These are phyloP conservation scores for Crocodylus rhombifer DNA, from an alignment of 2,797 vertebrate genomes.

Conservation along the genomic window DNA sequence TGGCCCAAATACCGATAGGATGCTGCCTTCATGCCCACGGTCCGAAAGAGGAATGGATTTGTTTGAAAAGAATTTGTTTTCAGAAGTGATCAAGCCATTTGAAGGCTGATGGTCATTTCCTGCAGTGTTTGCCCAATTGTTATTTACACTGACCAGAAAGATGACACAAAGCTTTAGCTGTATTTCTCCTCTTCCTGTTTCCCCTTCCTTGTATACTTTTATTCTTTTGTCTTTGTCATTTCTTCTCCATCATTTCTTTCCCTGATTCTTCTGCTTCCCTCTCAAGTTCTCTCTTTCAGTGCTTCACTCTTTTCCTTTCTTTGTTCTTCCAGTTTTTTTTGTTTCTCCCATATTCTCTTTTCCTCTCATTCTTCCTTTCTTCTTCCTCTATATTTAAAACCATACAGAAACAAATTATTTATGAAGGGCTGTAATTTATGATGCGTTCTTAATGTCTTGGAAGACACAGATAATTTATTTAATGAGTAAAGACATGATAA, in stretches of 20 bases:
- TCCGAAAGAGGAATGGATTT: not conserved
- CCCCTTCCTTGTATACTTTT: not conserved
- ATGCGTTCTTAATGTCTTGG: constrained; percentile 80
- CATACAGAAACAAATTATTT: constrained; percentile 80
- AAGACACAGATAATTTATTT: constrained; percentile 85
- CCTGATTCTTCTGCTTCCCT: not conserved
- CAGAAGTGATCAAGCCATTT: constrained; percentile 14
- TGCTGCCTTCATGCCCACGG: constrained; percentile 1
- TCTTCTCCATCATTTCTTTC: not conserved
- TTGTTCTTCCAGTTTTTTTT: not conserved
- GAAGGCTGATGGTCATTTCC: constrained; percentile 20
- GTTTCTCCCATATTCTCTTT: not conserved
- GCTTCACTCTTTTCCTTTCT: not conserved
- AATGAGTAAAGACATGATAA: constrained; percentile 82
- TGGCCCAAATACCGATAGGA: not conserved
- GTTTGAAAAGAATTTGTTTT: not conserved
- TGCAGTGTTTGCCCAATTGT: not conserved
- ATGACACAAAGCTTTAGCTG: not conserved
- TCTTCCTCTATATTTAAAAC: constrained; percentile 65
- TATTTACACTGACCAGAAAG: constrained; percentile 9
- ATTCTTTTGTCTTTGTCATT: constrained; percentile 37
- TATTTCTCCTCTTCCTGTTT: not conserved
- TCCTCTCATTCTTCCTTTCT: not conserved
- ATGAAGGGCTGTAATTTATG: constrained; percentile 81
- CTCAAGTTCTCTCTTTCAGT: not conserved